These are phyloP conservation scores for Phrynocephalus vlangalii DNA, from an alignment of 2,797 vertebrate genomes.

Conservation along the genomic window DNA sequence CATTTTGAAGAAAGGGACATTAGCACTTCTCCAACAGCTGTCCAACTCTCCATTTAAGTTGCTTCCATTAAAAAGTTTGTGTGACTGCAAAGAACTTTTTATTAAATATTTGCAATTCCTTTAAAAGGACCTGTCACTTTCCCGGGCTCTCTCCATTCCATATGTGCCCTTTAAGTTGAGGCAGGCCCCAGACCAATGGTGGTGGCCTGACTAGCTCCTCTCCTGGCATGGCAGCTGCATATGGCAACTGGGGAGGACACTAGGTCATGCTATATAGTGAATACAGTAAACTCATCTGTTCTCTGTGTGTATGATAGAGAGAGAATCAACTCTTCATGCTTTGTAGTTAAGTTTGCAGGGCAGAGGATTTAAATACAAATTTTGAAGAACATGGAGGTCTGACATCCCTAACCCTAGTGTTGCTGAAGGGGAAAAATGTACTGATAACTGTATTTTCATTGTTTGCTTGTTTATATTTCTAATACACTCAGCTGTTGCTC, in stretches of 20 bases:
- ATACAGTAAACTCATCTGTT: too few relatives aligned
- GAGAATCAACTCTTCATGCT: too few relatives aligned
- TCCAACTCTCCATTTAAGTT: slow-evolving; percentile 13
- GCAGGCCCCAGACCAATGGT: too few relatives aligned
- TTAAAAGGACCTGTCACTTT: background rate
- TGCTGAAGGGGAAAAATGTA: background rate
- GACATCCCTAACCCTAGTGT: background rate
- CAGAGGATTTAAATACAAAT: too few relatives aligned
- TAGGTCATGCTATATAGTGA: too few relatives aligned
- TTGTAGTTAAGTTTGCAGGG: too few relatives aligned
- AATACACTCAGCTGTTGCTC: background rate
- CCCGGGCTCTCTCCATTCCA: background rate
- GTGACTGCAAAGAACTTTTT: slow-evolving; percentile 19
- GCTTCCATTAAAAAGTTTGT: background rate
- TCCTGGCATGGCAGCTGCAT: too few relatives aligned
- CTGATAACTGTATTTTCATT: background rate
- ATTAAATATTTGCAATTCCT: background rate
- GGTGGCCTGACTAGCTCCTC: too few relatives aligned
- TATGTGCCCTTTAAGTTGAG: background rate
- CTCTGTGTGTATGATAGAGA: too few relatives aligned
- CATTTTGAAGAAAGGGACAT: too few relatives aligned
- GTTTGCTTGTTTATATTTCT: background rate
- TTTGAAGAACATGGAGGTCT: too few relatives aligned
- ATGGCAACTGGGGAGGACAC: too few relatives aligned
- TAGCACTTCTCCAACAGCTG: background rate